These are phyloP conservation scores for Portunus trituberculatus DNA, from an alignment of 1,140 invertebrate species.

Conservation along the genomic window DNA sequence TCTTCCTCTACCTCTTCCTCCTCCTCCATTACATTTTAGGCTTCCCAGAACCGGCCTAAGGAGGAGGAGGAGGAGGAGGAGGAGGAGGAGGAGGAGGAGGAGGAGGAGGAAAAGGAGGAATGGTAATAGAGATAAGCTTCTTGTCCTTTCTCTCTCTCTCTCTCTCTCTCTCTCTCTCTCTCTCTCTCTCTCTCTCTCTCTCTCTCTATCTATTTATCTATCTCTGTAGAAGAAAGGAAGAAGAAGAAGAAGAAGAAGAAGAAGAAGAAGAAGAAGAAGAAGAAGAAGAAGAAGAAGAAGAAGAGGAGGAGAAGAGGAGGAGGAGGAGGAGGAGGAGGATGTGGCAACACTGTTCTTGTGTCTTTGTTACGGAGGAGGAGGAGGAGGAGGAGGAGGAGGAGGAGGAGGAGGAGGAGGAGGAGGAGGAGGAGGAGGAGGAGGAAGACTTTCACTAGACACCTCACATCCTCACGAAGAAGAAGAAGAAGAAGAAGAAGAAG, in stretches of 20 bases:
- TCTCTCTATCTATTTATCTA: neutral
- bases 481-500: no score
- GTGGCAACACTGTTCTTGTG: neutral
- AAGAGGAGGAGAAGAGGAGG: no score
- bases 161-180: neutral
- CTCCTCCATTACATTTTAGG: neutral
- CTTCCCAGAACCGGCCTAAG: no score
- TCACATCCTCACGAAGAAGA: no score
- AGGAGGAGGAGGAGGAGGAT: neutral
- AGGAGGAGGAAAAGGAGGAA: no score
- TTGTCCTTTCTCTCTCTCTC: neutral
- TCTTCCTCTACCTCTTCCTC: neutral
- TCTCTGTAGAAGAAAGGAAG: neutral
- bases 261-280: neutral
- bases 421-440: neutral
- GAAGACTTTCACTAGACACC: neutral
- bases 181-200: slow-evolving; percentile 18
- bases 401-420: neutral
- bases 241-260: neutral
- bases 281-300: neutral
- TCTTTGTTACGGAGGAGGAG: neutral
- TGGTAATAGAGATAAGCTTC: neutral
- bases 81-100: no score
- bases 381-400: no score
- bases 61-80: no score